Evolutionary conservation across 2,113 vertebrate species (phyloP), one percentile per base, ranked within the genome.

Genomic region (Oryzias curvinotus): DNA sequence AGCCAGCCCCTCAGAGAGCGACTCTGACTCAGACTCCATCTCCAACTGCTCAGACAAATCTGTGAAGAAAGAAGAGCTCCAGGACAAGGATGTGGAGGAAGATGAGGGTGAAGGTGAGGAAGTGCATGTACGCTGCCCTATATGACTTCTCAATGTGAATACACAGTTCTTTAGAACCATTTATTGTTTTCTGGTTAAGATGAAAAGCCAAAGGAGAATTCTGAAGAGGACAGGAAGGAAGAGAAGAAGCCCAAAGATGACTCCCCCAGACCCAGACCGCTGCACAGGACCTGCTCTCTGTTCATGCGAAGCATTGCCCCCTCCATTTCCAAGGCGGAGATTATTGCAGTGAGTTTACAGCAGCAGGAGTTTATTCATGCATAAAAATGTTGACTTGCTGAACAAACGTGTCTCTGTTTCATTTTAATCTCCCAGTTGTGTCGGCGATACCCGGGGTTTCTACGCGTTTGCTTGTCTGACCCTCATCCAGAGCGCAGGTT

Each of bases 221-320:
- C 66, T 1, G 84, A 80, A 5, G 91, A 90, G 8, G 85, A 88
- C n/a, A 91, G 91, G 55, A 92, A 91, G 30, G 88, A 93, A 1
- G 92, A 94, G 60, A 94, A 93, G 25, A 85, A 92, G 8, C 64
- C 81, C 0, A 95, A 94, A 81, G 89, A 93, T 13, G 94, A 95
- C 14, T 75, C 88, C 7, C 92, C 92, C 18, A 92, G 93, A 57
- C 95, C 95, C 0, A 91, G 95, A 3, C 94, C 95, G 0, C 87
- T 96, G 14, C 95, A 97, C 80, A 94, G 92, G 83, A 96, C 95
- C 8, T 96, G 92, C 69, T 96, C 95, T 1, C 90, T 96, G 61
- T 97, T 97, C 75, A 94, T 97, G 93, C 91, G 95, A 64, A 96
- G 93, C 80, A 96, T 97, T 0, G 94, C 95, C 1, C 95, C 95